Evolutionary conservation across 2,888 invertebrate genomes (phyloP).

Genomic region (Entomobrya multifasciata): DNA sequence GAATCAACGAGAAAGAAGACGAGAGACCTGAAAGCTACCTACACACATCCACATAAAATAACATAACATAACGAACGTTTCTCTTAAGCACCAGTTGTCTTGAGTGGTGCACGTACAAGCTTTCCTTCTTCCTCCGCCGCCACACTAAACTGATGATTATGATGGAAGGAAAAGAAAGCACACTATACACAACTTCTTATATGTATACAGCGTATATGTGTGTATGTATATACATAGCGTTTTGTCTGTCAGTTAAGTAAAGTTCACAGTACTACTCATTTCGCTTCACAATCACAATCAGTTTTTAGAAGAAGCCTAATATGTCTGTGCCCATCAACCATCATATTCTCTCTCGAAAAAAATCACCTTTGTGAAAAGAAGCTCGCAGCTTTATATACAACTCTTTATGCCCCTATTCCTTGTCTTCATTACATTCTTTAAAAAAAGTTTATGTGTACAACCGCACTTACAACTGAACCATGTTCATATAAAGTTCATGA

Average conservation of each 20-base stretch:
- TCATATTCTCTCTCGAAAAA: conserved; percentile 22
- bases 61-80: conserved; percentile 25
- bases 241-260: neutral
- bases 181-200: no score
- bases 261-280: conserved; percentile 51
- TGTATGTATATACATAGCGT: neutral
- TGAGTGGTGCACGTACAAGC: conserved; percentile 62
- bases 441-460: no score
- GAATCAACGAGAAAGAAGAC: neutral
- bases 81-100: conserved; percentile 65
- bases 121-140: no score
- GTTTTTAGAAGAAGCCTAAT: neutral
- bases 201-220: neutral
- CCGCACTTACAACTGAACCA: no score
- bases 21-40: no score
- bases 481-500: neutral
- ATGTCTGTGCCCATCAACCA: neutral
- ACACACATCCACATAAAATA: no score
- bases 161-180: conserved; percentile 26
- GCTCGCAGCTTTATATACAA: no score
- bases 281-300: conserved; percentile 34
- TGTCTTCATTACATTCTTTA: neutral
- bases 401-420: neutral
- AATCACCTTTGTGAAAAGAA: conserved; percentile 48
- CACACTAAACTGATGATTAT: no score